These are phyloP conservation scores for Tetranychus piercei DNA, from an alignment of 2,888 invertebrate species.

Conservation along the genomic window DNA sequence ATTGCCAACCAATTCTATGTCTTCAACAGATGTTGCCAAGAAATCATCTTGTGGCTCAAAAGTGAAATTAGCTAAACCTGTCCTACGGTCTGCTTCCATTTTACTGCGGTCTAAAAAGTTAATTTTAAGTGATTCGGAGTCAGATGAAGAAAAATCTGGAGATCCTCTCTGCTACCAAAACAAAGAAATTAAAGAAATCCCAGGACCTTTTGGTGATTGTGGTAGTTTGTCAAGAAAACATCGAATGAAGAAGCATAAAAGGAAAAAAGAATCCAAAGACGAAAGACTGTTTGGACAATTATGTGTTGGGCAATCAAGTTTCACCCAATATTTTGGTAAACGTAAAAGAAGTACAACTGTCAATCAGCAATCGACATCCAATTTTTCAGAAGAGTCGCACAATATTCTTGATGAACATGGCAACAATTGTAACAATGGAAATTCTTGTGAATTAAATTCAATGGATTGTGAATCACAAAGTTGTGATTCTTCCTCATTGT, in stretches of 20 bases:
- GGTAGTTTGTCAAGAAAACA: not conserved
- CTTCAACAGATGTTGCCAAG: not conserved
- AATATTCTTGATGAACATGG: not conserved
- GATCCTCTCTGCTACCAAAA: not conserved
- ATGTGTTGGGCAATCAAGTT: not conserved
- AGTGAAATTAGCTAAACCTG: slow-evolving; percentile 2
- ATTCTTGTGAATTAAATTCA: too few species aligned
- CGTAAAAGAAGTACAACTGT: slow-evolving; percentile 12
- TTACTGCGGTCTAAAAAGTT: slow-evolving; percentile 9
- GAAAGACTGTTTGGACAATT: slow-evolving; percentile 8
- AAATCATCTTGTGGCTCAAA: not conserved
- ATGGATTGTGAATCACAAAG: slow-evolving; percentile 10
- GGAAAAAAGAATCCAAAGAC: slow-evolving; percentile 10
- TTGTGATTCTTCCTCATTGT: slow-evolving; percentile 6
- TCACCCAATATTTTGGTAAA: slow-evolving; percentile 13
- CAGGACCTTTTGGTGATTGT: slow-evolving; percentile 7
- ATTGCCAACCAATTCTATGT: not conserved
- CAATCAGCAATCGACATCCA: not conserved
- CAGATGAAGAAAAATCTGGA: slow-evolving; percentile 8
- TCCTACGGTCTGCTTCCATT: slow-evolving; percentile 11
- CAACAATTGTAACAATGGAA: not conserved
- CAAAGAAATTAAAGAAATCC: not conserved
- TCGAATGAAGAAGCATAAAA: slow-evolving; percentile 8
- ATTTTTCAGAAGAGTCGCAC: not conserved
- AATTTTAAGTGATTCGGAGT: slow-evolving; percentile 15